phyloP scores from a whole-genome alignment of 2,797 vertebrate genomes.

The Champsocephalus gunnari region DNA sequence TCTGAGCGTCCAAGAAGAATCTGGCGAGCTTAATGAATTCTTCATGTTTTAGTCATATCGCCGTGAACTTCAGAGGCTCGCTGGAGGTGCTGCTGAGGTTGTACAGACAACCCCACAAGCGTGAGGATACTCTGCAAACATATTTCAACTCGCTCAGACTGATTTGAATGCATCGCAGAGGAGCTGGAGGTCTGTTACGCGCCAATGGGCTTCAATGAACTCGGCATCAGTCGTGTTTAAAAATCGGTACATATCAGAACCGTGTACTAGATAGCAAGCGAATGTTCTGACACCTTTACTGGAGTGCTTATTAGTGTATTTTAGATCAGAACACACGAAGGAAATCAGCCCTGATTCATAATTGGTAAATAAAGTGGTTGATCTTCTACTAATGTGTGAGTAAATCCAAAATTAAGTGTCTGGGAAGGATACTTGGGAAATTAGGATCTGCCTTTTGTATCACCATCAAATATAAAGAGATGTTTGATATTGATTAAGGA shows the following conservation, averaged over 20 bases:
- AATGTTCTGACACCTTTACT: conserved; percentile 38
- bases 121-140: conserved; percentile 23
- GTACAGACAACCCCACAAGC: conserved; percentile 34
- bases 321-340: conserved; percentile 35
- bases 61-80: conserved; percentile 49
- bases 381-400: conserved; percentile 15
- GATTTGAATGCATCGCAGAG: conserved; percentile 34
- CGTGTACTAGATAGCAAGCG: conserved; percentile 14
- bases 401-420: conserved; percentile 51
- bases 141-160: conserved; percentile 1
- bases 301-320: conserved; percentile 31
- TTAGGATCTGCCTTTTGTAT: too few species aligned
- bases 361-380: conserved; percentile 9
- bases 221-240: conserved; percentile 23
- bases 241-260: conserved; percentile 52
- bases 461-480: background rate
- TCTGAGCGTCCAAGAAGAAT: conserved; percentile 61
- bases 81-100: conserved; percentile 38
- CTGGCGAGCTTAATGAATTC: conserved; percentile 51
- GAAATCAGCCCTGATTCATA: conserved; percentile 26
- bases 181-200: conserved; percentile 22
- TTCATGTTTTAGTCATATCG: conserved; percentile 62
- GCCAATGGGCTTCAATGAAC: conserved; percentile 37
- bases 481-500: conserved; percentile 8
- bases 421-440: conserved; percentile 7